Base-by-base conservation (phyloP, 2,888 invertebrate species). In the Xylota segnis region DNA sequence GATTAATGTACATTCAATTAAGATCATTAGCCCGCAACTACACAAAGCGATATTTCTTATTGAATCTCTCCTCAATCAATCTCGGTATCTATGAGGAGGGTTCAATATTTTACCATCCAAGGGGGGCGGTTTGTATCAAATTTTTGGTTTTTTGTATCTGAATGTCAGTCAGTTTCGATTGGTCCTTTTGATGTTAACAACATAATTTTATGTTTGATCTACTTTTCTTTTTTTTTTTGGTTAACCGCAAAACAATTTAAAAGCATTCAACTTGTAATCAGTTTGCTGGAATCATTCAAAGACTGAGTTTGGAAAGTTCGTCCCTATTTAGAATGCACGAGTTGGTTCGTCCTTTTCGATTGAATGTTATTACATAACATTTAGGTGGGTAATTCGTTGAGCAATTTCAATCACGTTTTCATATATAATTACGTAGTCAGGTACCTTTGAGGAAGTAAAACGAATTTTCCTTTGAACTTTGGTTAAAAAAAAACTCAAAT, bases 231-330 rank as follows among this genome's bases (percentile, higher is more conserved):
- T 23, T 23, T 23, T 23, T 23, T 23, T 9, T 14, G 29, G 9
- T 23, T 3, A 23, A 50, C 12, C 4, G 23, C 3, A 47, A 47
- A 1, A 47, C 14, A 18, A 23, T 16, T 18, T 50, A 23, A 50
- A 43, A 61, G 4, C n/a, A 45, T 43, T 61, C 43, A 50, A 50
- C 16, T 47, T 59, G 40, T 27, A 59, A 59, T 59, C 59, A 59
- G 37, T 59, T 40, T 40, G 23, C 23, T 18, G n/a, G 27, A 59
- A 40, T 12, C 40, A 40, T 40, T 40, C 40, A 40, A 43, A 14
- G 14, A 14, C 1, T 43, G 0, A 6, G 14, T 4, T 14, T 23
- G 3, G 5, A 43, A 14, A 43, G 5, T 43, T n/a, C 2, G 0
- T n/a, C 10, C n/a, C n/a, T 37, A 12, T 37, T 37, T 9, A 37